Base-by-base conservation (phyloP, 2,888 invertebrate genomes). In the Cremastinae sp. region DNA sequence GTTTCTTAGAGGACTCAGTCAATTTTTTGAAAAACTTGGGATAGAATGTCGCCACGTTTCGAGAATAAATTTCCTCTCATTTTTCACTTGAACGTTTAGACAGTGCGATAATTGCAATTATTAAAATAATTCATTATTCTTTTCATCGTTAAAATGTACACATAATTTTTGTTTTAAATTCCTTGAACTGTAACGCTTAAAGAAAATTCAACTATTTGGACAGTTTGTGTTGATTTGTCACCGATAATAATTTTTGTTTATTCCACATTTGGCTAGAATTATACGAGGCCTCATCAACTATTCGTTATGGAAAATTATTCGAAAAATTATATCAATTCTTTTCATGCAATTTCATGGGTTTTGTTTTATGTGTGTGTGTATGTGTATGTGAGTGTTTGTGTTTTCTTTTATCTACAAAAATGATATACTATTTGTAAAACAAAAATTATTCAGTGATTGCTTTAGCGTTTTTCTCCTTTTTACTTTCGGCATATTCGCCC, bases 401-500 rank as follows among this genome's bases (percentile, higher is more conserved):
- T 22, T 9, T 14, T 16, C 47, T 14, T 8, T n/a, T 20, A 28
- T 37, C 66, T 61, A 71, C 65, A 10, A 64, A 51, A 20, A 35
- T 8, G 22, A 59, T 75, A 66, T 55, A 37, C 2, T 35, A 28
- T 39, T 43, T 47, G 5, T 14, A 37, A 16, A 37, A 12, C 9
- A 51, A 58, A 22, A 20, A 39, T 53, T 14, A 61, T 53, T 70
- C 51, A 8, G 51, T 59, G 1, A 20, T 18, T 18, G 22, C 14
- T 51, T 43, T 55, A 41, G 53, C 35, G 9, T 14, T 12, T 1
- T 20, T 12, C 9, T 28, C 43, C 8, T n/a, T 47, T 37, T 51
- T 18, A 9, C 14, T 18, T n/a, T n/a, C n/a, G 8, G 37, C 71
- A 8, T 18, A 49, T 5, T 71, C 78, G 10, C 65, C 71, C 78